Evolutionary conservation across 2,888 invertebrate species (phyloP), one percentile per base, ranked within the genome.

Genomic region (Catocala fraxini): DNA sequence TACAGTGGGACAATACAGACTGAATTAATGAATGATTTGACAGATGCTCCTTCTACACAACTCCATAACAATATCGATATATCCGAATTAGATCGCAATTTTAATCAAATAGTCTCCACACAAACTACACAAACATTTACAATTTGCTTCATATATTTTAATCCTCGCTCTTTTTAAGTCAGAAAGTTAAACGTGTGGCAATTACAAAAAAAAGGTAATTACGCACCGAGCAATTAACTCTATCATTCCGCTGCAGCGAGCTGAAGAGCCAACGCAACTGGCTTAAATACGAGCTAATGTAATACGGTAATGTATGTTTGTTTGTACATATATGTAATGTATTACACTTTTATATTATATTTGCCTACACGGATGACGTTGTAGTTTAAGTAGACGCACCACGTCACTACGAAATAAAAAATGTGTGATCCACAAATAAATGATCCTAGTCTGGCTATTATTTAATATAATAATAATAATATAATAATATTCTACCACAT

Each of bases 181-280:
- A 12, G 10, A 51, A 51, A 12, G 39, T 41, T 41, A 51, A 51
- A 15, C 51, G 15, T 13, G 13, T 41, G 13, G 41, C 39, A 51
- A 51, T 51, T 51, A 15, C 51, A 35, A 51, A 41, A 51, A n/a
- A 10, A 10, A 15, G 41, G 7, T 51, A 51, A 51, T 51, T 39
- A 33, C 51, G 39, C 39, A 15, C 4, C 41, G 11, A 41, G 39
- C 41, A 51, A 51, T 51, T 51, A 51, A 51, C 13, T 39, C 41
- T 12, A 41, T 41, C 51, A 51, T 51, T 51, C 39, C 41, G 15
- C 5, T 51, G 51, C 51, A 51, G 5, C 51, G n/a, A 51, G 35
- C 12, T 41, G 5, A 35, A 35, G 49, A 51, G 35, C 7, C 3
- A 9, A 51, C 49, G 12, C 12, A 10, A 41, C 42, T 42, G 5